Evolutionary conservation across 92 coral and sea anemone species (phyloP), one percentile per base, ranked within the genome.

Genomic region (Parazoanthus atlanticus): DNA sequence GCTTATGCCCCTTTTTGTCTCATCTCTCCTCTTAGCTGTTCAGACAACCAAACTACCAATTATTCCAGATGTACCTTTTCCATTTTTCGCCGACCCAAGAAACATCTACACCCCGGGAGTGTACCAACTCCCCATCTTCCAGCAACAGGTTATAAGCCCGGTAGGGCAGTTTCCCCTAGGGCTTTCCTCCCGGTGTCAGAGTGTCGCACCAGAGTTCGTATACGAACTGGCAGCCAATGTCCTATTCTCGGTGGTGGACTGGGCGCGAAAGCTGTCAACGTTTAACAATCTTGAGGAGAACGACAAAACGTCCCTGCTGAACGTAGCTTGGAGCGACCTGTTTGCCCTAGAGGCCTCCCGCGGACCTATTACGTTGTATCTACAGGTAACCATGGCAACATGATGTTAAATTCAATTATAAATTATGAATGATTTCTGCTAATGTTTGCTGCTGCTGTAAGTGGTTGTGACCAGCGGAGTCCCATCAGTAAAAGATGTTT

Each of bases 201-300:
- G 88, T 31, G 74, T 93, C 6, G 88, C 94, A 11, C 89, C 92
- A 29, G 98, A 95, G 58, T 94, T 92, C 43, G 98, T 94, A 1
- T 95, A 95, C 91, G 98, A 95, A 86, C 89, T 95, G 47, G 98
- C 98, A 0, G 98, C 98, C 8, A 94, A 95, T 78, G 98, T 93
- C 19, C 91, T 95, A 31, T 95, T 95, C 94, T 91, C 98, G 3
- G 93, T 95, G 71, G 96, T 95, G 90, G 98, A 95, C 91, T 95
- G 98, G 98, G 98, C 98, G 17, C 88, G 94, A 76, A 95, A 95
- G 80, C 92, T 95, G 9, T 90, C 98, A 13, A 90, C 96, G 3
- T 95, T 93, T 66, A 92, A 89, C 82, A 92, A 90, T 67, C 79
- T 95, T 71, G 86, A 89, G 33, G 98, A 95, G 73, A 93, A 88